These are phyloP conservation scores for Catagonus wagneri DNA, from an alignment of 2,113 vertebrate genomes.

Conservation along the genomic window DNA sequence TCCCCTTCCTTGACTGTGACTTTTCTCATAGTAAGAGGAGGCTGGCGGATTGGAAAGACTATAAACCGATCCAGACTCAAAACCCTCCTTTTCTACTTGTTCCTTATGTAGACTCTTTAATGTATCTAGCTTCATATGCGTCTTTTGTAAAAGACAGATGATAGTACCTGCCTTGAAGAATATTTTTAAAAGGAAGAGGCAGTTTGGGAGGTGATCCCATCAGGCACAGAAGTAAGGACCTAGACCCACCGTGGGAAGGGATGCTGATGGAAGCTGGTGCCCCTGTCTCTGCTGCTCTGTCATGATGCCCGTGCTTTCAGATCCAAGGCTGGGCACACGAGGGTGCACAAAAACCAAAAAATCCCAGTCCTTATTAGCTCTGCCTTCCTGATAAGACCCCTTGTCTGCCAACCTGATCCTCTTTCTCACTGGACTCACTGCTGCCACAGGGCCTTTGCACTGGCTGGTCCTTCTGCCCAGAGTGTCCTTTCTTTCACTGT, in stretches of 20 bases:
- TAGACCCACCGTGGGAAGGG: neutral
- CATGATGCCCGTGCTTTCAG: neutral
- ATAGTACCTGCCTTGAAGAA: neutral
- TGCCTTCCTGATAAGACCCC: neutral
- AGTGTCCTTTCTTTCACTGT: neutral
- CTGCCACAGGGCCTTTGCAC: neutral
- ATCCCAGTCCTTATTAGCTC: rapidly evolving
- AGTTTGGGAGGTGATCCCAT: neutral
- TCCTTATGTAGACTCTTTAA: neutral
- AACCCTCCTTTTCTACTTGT: neutral
- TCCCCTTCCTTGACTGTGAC: neutral
- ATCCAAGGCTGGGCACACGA: neutral
- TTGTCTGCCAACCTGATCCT: neutral
- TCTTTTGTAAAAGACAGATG: neutral
- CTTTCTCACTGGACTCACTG: neutral
- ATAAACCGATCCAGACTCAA: neutral
- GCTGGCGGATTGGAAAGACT: neutral
- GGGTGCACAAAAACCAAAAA: rapidly evolving
- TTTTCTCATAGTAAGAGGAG: neutral
- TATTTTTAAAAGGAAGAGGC: neutral
- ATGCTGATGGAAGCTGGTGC: too few relatives aligned
- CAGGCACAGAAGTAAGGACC: neutral
- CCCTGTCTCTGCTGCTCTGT: neutral
- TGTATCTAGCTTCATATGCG: neutral
- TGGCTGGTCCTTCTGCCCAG: too few relatives aligned